A percentile compares a stretch with the other conserved stretches of the same genome.
Evolutionary conservation across 2,113 vertebrate species (phyloP).

Genomic region (Datnioides undecimradiatus): DNA sequence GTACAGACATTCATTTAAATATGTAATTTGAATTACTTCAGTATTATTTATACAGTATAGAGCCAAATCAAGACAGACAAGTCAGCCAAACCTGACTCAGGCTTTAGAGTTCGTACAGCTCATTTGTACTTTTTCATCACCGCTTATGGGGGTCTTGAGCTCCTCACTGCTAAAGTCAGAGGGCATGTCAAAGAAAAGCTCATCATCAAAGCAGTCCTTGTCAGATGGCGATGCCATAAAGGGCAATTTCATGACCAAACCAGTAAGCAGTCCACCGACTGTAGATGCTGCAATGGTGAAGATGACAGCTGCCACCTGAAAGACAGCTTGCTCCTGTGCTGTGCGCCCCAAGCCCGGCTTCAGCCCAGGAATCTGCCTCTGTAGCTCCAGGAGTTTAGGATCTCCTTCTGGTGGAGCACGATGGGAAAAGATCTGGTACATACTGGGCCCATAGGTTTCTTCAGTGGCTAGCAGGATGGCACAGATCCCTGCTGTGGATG

Average conservation of each 20-base stretch:
- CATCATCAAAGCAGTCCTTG: slow-evolving; percentile 82
- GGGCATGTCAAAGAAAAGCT: slow-evolving; percentile 80
- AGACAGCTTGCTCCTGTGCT: slow-evolving; percentile 72
- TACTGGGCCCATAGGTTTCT: slow-evolving; percentile 71
- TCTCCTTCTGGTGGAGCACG: slow-evolving; percentile 64
- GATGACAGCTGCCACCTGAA: slow-evolving; percentile 76
- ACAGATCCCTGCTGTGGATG: slow-evolving; percentile 77
- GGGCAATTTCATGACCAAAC: slow-evolving; percentile 75
- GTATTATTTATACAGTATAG: too few species aligned
- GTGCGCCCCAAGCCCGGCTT: slow-evolving; percentile 66
- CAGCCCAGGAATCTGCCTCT: slow-evolving; percentile 71
- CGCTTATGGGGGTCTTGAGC: not conserved
- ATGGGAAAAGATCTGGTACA: slow-evolving; percentile 72
- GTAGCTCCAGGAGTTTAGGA: slow-evolving; percentile 56
- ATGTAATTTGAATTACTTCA: too few species aligned
- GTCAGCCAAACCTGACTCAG: too few species aligned
- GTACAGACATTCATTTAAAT: not conserved
- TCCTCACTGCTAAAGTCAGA: slow-evolving; percentile 54
- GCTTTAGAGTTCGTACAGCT: slow-evolving; percentile 29
- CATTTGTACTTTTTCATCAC: slow-evolving; percentile 31
- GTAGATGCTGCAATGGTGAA: slow-evolving; percentile 64
- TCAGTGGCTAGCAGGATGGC: slow-evolving; percentile 76
- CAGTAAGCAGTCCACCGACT: slow-evolving; percentile 73
- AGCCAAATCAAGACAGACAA: too few species aligned
- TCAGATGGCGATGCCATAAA: slow-evolving; percentile 76